phyloP scores from a whole-genome alignment of 2,888 invertebrate species.

The Oasisia sp. region DNA sequence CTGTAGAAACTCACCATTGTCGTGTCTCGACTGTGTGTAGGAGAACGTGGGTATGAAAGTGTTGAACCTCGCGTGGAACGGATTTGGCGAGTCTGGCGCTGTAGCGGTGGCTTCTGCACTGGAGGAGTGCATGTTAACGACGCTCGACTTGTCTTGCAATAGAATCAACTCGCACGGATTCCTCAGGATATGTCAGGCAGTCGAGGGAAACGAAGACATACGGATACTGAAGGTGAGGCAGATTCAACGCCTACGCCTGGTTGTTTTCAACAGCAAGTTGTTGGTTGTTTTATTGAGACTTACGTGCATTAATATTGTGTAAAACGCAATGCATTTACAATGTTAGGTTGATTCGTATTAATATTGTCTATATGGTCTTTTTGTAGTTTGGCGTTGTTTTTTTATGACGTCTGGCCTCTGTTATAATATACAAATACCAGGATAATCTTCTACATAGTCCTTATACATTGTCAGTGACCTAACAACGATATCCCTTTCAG shows the following conservation, averaged over 20 bases:
- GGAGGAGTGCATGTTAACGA: slow-evolving; percentile 46
- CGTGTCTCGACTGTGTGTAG: slow-evolving; percentile 37
- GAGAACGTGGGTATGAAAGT: slow-evolving; percentile 55
- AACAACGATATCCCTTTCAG: background rate
- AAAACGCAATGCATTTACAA: background rate
- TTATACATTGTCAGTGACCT: background rate
- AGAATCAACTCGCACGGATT: slow-evolving; percentile 57
- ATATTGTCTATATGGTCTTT: background rate
- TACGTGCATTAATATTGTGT: background rate
- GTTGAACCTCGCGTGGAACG: slow-evolving; percentile 62
- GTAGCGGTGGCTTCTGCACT: slow-evolving; percentile 52
- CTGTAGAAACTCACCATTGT: background rate
- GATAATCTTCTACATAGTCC: background rate
- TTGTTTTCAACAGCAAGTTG: background rate
- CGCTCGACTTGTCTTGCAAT: slow-evolving; percentile 56
- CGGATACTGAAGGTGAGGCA: slow-evolving; percentile 33
- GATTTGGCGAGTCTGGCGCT: slow-evolving; percentile 59
- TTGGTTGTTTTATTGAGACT: slow-evolving; percentile 8
- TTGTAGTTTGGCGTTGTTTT: background rate
- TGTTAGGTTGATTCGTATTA: background rate
- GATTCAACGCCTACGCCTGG: background rate
- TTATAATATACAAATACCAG: background rate
- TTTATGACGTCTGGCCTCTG: background rate
- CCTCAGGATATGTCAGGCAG: slow-evolving; percentile 49
- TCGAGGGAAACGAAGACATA: slow-evolving; percentile 39